Base-by-base conservation (phyloP, 2,888 invertebrate species). In the Synanthedon andrenaeformis region DNA sequence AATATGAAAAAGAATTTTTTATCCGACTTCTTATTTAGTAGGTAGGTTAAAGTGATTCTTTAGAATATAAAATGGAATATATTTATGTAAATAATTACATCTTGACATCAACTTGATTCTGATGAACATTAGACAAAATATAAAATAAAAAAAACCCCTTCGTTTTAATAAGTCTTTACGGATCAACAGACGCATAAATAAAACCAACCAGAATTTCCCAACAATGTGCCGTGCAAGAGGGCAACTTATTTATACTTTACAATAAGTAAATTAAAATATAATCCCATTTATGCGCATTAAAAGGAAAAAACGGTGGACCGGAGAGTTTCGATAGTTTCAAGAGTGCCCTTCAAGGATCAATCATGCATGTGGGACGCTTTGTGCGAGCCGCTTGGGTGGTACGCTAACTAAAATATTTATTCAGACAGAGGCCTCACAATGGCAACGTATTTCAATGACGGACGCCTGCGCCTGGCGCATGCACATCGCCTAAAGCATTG, bases 381-480 rank as follows among this genome's bases (percentile, higher is more conserved):
- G 77, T 76, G 66, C 61, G 62, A 63, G 73, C 79, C 82, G 77
- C 76, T 65, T 85, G 84, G 84, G 85, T 85, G 83, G 85, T 75
- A 77, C 74, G 72, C 51, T 74, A 74, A 76, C 66, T 76, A 76
- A 82, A 82, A 84, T 86, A 84, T 86, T 86, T 85, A 86, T 84
- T 82, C 82, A 81, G 66, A 60, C 66, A 66, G 66, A 63, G 35
- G 66, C 67, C 66, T 69, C 69, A 86, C 86, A 86, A 86, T 86
- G 79, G 83, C 77, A 75, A 76, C 78, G 80, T 75, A 80, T 83
- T 84, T 84, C 82, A 82, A 81, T 79, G 78, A 79, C 72, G 72
- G 51, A 57, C 57, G 59, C 56, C 53, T 57, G 60, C 45, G 54
- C 42, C 49, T 49, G 23, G 12, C 14, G 14, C 14, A 45, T n/a